Percentiles rank a stretch among this genome's conserved stretches.
Conservation (phyloP, 2,797 vertebrate genomes). For the Intellagama lesueurii region DNA sequence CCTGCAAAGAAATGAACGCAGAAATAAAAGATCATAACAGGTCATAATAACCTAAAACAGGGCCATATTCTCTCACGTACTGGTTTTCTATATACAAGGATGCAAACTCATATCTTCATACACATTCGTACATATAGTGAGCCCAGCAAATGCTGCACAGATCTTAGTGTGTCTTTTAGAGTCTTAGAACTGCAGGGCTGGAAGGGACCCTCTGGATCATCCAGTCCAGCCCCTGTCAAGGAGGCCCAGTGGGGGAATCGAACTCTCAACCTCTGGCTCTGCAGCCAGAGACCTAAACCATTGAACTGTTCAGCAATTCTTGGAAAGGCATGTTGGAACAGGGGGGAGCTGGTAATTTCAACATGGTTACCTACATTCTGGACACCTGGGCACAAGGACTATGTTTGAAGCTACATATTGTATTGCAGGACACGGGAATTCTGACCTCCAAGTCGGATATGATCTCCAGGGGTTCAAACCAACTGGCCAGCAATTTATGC, state of each 20-base stretch:
- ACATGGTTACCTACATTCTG: not conserved
- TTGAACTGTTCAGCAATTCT: no score
- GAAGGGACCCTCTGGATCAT: no score
- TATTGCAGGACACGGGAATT: not conserved
- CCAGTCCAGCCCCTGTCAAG: no score
- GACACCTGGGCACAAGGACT: not conserved
- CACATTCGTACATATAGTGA: not conserved
- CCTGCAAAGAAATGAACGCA: no score
- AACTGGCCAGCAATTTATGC: not conserved
- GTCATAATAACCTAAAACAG: no score
- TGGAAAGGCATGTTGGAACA: not conserved
- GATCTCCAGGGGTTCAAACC: no score
- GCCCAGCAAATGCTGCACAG: not conserved
- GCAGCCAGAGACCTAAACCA: no score
- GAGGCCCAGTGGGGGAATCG: no score
- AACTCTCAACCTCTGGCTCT: no score
- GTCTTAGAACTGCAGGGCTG: not conserved
- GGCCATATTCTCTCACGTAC: not conserved
- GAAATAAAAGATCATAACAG: not conserved
- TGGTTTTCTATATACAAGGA: not conserved
- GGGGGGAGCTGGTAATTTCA: not conserved
- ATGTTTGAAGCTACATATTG: not conserved
- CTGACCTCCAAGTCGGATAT: no score
- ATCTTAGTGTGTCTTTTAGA: not conserved
- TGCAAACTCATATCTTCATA: not conserved